Percentiles rank a stretch among this genome's conserved stretches.
phyloP scores from a whole-genome alignment of 2,888 invertebrate species.

The Clunio marinus region DNA sequence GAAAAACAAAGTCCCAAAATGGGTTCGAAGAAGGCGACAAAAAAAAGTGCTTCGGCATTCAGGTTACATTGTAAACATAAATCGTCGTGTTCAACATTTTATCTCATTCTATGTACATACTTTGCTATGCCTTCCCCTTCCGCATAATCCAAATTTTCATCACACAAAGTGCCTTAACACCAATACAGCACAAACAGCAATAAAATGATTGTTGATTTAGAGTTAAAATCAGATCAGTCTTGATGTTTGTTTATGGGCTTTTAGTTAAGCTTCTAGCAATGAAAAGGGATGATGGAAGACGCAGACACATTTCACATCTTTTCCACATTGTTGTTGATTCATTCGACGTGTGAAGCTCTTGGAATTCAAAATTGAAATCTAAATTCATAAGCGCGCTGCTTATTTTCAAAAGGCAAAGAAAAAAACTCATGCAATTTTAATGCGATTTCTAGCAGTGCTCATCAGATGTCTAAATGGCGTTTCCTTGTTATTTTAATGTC shows the following conservation, averaged over 20 bases:
- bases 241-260: constrained; percentile 38
- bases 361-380: not conserved
- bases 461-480: not conserved
- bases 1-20: not conserved
- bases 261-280: constrained; percentile 5
- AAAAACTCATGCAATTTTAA: not conserved
- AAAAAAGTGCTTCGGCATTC: constrained; percentile 21
- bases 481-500: constrained; percentile 17
- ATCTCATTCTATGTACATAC: not conserved
- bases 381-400: not conserved
- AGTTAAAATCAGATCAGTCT: constrained; percentile 39
- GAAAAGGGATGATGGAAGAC: not conserved
- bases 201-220: constrained; percentile 39
- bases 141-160: not conserved
- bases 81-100: constrained; percentile 37
- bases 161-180: constrained; percentile 12
- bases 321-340: not conserved
- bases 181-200: constrained; percentile 16
- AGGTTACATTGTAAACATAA: constrained; percentile 38
- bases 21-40: not conserved
- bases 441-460: not conserved
- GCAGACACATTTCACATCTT: constrained; percentile 14
- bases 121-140: not conserved
- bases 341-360: constrained; percentile 4
- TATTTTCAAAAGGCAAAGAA: too few species aligned